Evolutionary conservation across 1,140 invertebrate genomes (phyloP).

Genomic region (Camponotus pennsylvanicus): DNA sequence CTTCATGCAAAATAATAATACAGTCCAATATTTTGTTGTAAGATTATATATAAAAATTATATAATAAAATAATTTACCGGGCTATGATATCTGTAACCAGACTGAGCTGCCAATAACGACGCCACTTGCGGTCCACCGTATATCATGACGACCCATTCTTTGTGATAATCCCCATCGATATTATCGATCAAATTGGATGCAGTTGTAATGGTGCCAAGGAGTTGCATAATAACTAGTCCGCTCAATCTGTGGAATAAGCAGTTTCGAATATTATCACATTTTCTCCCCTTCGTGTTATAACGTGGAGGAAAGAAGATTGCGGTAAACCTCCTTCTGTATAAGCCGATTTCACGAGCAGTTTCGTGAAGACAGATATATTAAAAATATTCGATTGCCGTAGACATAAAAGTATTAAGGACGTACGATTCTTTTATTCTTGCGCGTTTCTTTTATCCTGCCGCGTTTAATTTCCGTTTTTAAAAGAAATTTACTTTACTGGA

Average conservation of each 20-base stretch:
- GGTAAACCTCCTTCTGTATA: constrained; percentile 13
- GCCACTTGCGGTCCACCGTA: constrained; percentile 85
- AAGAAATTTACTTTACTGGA: neutral
- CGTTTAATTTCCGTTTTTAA: neutral
- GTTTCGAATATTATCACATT: constrained; percentile 34
- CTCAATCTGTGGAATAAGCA: constrained; percentile 33
- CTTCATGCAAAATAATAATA: constrained; percentile 8
- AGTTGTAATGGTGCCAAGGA: neutral
- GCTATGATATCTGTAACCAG: constrained; percentile 85
- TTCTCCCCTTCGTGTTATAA: neutral
- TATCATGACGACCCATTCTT: constrained; percentile 88
- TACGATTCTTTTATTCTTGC: neutral
- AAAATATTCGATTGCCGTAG: constrained; percentile 21
- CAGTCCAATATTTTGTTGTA: neutral
- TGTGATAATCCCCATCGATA: constrained; percentile 75
- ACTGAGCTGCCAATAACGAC: constrained; percentile 84
- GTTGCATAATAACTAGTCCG: constrained; percentile 36
- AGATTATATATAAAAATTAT: neutral
- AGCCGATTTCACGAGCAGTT: constrained; percentile 28
- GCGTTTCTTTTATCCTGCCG: neutral
- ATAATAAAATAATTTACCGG: constrained; percentile 79
- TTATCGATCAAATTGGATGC: constrained; percentile 46
- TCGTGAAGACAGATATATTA: constrained; percentile 6
- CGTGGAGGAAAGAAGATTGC: constrained; percentile 17
- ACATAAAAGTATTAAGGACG: neutral